Evolutionary conservation across 1,140 invertebrate species (phyloP).

Genomic region (Adoxophyes honmai): DNA sequence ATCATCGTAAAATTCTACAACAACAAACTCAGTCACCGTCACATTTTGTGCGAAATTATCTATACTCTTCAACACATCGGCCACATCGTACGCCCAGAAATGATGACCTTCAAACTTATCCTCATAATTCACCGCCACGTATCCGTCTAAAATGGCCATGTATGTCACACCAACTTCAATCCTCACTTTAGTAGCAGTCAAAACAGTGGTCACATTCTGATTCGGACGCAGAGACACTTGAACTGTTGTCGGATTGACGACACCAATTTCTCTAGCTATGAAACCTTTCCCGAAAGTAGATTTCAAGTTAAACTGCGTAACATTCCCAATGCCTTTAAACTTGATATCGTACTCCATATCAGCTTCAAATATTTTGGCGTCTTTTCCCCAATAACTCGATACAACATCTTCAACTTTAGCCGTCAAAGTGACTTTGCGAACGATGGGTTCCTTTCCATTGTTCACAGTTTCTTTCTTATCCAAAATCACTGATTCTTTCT

Average conservation of each 20-base stretch:
- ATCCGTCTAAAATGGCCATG: background rate
- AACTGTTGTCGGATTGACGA: background rate
- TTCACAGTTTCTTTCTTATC: too few species aligned
- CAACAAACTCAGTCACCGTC: background rate
- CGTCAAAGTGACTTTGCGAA: too few species aligned
- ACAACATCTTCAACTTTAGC: too few species aligned
- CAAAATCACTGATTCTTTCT: too few species aligned
- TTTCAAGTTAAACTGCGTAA: too few species aligned
- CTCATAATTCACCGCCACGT: background rate
- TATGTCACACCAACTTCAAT: background rate
- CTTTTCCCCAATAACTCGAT: too few species aligned
- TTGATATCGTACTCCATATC: too few species aligned
- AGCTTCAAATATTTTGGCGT: too few species aligned
- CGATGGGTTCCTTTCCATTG: too few species aligned
- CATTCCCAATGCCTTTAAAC: too few species aligned
- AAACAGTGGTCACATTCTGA: background rate
- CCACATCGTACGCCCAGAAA: background rate
- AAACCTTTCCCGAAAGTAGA: too few species aligned
- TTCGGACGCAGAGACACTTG: background rate
- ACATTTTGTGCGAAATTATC: background rate
- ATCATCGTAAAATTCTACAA: background rate
- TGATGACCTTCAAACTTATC: background rate
- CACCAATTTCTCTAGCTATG: too few species aligned
- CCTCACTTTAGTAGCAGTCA: background rate
- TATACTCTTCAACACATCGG: background rate